These are phyloP conservation scores for Stenopsyche tienmushanensis DNA, from an alignment of 1,140 invertebrate genomes.

Conservation along the genomic window DNA sequence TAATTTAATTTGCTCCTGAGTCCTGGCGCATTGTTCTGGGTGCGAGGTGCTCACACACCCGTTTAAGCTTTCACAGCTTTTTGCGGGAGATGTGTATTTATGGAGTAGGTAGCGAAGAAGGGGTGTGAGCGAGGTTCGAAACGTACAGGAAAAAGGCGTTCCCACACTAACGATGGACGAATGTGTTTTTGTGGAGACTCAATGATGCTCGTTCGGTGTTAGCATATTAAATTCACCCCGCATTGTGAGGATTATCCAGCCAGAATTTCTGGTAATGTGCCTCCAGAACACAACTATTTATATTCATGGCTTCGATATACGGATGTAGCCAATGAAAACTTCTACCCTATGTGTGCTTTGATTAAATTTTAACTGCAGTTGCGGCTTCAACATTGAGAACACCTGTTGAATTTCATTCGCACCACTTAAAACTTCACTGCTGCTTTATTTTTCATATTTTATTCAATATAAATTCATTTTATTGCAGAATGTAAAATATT, in stretches of 20 bases:
- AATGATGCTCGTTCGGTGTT: constrained; percentile 12
- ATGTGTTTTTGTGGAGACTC: constrained; percentile 34
- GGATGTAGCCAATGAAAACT: no score
- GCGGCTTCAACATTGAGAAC: no score
- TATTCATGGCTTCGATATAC: not conserved
- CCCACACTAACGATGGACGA: constrained; percentile 30
- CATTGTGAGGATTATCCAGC: no score
- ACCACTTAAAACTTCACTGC: no score
- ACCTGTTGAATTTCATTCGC: no score
- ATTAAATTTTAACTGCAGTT: no score
- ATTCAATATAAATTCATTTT: no score
- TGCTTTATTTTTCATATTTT: no score
- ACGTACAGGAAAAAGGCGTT: constrained; percentile 34
- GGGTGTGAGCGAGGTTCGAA: constrained; percentile 2
- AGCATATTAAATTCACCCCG: constrained; percentile 29
- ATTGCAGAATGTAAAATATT: no score
- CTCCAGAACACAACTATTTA: not conserved
- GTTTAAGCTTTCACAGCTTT: not conserved
- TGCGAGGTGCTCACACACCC: not conserved
- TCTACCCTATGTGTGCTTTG: no score
- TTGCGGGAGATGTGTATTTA: not conserved
- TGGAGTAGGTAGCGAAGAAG: not conserved
- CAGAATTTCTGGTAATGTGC: not conserved
- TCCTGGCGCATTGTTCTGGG: not conserved
- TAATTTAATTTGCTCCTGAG: constrained; percentile 16